Conservation (phyloP, 2,797 vertebrate genomes). For the Myotis myotis region DNA sequence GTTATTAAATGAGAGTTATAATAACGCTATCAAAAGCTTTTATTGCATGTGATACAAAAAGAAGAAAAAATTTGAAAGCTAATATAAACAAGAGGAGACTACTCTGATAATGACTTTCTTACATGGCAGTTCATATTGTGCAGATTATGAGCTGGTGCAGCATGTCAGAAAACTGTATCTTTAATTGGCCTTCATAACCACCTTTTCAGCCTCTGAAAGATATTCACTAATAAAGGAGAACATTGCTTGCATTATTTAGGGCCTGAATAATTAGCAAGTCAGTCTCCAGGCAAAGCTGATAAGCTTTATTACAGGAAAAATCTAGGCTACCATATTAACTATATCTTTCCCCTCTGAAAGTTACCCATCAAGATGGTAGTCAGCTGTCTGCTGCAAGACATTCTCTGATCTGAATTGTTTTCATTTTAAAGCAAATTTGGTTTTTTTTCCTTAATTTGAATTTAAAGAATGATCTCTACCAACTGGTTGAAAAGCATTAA, state of each 20-base stretch:
- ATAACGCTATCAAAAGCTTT: slow-evolving; percentile 36
- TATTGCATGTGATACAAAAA: slow-evolving; percentile 44
- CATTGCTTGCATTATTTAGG: slow-evolving; percentile 72
- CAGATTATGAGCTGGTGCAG: slow-evolving; percentile 48
- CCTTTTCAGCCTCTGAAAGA: slow-evolving; percentile 59
- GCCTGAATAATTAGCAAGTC: slow-evolving; percentile 74
- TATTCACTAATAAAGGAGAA: slow-evolving; percentile 77
- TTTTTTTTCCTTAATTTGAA: slow-evolving; percentile 58
- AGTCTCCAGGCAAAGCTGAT: slow-evolving; percentile 59
- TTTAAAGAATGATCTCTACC: slow-evolving; percentile 63
- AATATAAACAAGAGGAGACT: slow-evolving; percentile 61
- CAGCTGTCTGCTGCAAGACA: slow-evolving; percentile 25
- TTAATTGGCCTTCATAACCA: slow-evolving; percentile 73
- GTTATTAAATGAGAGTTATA: slow-evolving; percentile 63
- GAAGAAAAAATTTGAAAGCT: slow-evolving; percentile 38
- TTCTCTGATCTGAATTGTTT: slow-evolving; percentile 30
- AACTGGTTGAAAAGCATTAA: slow-evolving; percentile 58
- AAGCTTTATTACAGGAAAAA: slow-evolving; percentile 70
- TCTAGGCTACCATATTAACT: slow-evolving; percentile 56
- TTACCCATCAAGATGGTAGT: slow-evolving; percentile 6
- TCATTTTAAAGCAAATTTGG: slow-evolving; percentile 29
- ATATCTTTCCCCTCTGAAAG: slow-evolving; percentile 52
- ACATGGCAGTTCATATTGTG: slow-evolving; percentile 38
- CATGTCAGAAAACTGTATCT: slow-evolving; percentile 56
- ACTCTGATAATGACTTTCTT: slow-evolving; percentile 41